Conservation (phyloP, 2,113 vertebrate species). For the Sprattus sprattus region DNA sequence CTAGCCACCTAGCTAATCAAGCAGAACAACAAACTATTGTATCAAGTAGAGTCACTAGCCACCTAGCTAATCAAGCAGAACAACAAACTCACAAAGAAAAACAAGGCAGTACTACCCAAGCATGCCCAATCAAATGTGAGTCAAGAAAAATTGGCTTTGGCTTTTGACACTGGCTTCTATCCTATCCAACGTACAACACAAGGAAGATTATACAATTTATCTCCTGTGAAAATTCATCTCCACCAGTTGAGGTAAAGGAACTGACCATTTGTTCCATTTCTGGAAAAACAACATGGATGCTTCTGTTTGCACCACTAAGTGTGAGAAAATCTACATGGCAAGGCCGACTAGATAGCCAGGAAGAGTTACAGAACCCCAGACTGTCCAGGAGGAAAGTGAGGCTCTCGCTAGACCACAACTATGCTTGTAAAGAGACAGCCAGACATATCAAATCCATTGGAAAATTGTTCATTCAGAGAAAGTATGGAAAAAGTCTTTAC, state of each 20-base stretch:
- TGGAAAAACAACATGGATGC: neutral
- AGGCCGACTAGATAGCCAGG: neutral
- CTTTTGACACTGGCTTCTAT: too few relatives aligned
- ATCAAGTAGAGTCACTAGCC: too few relatives aligned
- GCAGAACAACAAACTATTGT: too few relatives aligned
- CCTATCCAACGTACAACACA: too few relatives aligned
- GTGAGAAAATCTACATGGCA: neutral
- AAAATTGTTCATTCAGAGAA: conserved; percentile 16
- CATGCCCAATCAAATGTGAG: too few relatives aligned
- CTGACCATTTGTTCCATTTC: neutral
- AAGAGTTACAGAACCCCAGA: neutral
- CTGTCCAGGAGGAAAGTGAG: neutral
- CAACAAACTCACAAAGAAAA: too few relatives aligned
- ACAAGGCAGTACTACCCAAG: too few relatives aligned
- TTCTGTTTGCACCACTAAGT: neutral
- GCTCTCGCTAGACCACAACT: conserved; percentile 9
- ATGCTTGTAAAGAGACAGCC: conserved; percentile 7
- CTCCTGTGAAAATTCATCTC: neutral
- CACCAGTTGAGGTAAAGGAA: neutral
- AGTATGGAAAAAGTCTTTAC: conserved; percentile 3
- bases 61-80: too few relatives aligned
- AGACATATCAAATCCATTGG: conserved; percentile 19
- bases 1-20: too few relatives aligned
- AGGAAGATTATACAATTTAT: neutral
- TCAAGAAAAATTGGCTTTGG: too few relatives aligned